Base-by-base conservation (phyloP, 2,797 vertebrate species). In the Urophycis tenuis region DNA sequence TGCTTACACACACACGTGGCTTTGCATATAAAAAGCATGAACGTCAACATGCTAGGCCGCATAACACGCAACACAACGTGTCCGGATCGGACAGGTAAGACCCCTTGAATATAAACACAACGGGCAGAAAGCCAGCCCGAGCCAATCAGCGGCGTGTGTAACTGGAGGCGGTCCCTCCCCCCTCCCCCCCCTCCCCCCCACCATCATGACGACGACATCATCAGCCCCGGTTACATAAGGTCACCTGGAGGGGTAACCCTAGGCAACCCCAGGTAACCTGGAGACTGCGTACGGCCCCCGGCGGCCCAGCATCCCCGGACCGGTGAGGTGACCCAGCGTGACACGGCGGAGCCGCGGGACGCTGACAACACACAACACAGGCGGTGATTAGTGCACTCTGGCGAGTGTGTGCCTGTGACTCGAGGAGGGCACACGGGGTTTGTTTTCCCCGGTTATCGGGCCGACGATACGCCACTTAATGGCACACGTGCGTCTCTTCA, bases 341-440 rank as follows among this genome's bases (percentile, higher is more conserved):
- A 34, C 74, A 71, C 35, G 39, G 74, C 69, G 74, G 78, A 79
- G n/a, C 0, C 45, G 80, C 45, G 22, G 45, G 45, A 81, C 77
- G 76, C 83, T 76, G 53, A 77, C 79, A 76, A 82, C 80, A 83
- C 80, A 83, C 85, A 77, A 78, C 79, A 82, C 67, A 74, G 22
- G 67, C 15, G n/a, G 67, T n/a, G 71, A 74, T 70, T 4, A 30
- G 30, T 3, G 4, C 39, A 15, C 45, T 14, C 22, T 69, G 5
- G 25, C 6, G 41, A 73, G 32, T 39, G 72, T 14, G 35, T 64
- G 75, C 45, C 15, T 8, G 72, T n/a, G n/a, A 71, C 72, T 31
- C 25, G 73, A 83, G 36, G 3, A 74, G 1, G 45, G 10, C 29
- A 64, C 41, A 60, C 0, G 36, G 36, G 71, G 41, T 75, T 74